These are phyloP conservation scores for Argyra leucocephala DNA, from an alignment of 2,888 invertebrate genomes.

Conservation along the genomic window DNA sequence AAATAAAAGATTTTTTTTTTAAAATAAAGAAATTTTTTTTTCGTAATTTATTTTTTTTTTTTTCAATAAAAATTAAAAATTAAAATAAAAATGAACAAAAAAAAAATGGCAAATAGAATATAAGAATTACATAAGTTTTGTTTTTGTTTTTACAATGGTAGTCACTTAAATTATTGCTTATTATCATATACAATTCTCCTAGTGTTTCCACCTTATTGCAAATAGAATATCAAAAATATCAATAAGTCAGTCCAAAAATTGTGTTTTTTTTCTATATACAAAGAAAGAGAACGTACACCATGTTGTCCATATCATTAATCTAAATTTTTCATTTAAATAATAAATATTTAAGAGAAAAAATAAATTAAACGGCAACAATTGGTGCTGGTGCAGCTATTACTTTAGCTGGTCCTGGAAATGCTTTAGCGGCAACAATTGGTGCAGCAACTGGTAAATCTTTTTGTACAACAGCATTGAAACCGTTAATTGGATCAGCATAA, in stretches of 20 bases:
- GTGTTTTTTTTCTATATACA: background rate
- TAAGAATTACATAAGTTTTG: background rate
- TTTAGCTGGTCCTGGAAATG: slow-evolving; percentile 27
- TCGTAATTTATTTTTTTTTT: background rate
- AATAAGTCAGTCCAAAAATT: background rate
- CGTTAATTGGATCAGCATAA: slow-evolving; percentile 44
- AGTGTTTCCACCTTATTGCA: background rate
- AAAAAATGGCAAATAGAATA: background rate
- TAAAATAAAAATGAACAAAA: background rate
- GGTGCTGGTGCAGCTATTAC: slow-evolving; percentile 30
- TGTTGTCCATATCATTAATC: no score
- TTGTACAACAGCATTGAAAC: slow-evolving; percentile 46
- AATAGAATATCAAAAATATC: background rate
- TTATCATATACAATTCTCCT: background rate
- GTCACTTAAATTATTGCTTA: background rate
- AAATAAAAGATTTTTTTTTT: background rate
- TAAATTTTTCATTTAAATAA: no score
- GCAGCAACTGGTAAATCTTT: slow-evolving; percentile 42
- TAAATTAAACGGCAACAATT: slow-evolving; percentile 23
- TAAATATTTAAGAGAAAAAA: no score
- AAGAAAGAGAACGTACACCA: background rate
- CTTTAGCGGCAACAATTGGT: slow-evolving; percentile 37
- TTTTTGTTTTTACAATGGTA: slow-evolving; percentile 1
- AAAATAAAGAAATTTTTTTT: background rate
- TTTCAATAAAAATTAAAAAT: background rate